Evolutionary conservation across 1,140 invertebrate genomes (phyloP).

Genomic region (Littorina saxatilis): DNA sequence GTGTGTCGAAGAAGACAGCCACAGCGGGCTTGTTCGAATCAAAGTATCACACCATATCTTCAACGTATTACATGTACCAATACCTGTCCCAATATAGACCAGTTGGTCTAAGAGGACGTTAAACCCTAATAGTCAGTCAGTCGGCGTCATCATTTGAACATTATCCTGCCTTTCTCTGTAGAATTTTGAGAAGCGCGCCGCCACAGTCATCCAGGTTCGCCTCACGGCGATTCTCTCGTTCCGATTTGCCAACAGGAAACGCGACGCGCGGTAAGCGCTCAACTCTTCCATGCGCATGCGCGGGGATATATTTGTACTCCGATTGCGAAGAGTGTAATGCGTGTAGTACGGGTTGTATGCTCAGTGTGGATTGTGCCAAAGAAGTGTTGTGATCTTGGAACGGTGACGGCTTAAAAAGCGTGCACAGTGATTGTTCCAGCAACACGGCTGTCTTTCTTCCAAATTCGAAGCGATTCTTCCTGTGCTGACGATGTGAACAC

Average conservation of each 20-base stretch:
- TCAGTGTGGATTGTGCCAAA: neutral
- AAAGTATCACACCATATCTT: no score
- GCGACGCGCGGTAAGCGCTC: constrained; percentile 20
- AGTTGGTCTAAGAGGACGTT: no score
- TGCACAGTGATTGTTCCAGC: neutral
- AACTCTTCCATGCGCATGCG: constrained; percentile 17
- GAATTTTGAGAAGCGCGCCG: neutral
- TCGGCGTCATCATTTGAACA: neutral
- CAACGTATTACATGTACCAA: no score
- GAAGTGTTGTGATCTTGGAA: neutral
- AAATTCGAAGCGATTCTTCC: neutral
- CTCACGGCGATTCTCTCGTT: neutral
- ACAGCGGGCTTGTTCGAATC: no score
- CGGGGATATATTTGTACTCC: constrained; percentile 11
- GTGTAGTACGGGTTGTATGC: constrained; percentile 2
- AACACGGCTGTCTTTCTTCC: no score
- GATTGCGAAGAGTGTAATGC: neutral
- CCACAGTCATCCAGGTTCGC: constrained; percentile 1
- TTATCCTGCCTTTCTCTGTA: neutral
- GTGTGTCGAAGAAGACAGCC: no score
- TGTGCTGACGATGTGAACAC: neutral
- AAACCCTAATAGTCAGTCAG: no score
- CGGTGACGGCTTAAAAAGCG: neutral
- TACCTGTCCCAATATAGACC: no score
- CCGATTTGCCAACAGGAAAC: constrained; percentile 26